These are phyloP conservation scores for Zaprionus africanus DNA, from an alignment of 1,140 invertebrate species.

Conservation along the genomic window DNA sequence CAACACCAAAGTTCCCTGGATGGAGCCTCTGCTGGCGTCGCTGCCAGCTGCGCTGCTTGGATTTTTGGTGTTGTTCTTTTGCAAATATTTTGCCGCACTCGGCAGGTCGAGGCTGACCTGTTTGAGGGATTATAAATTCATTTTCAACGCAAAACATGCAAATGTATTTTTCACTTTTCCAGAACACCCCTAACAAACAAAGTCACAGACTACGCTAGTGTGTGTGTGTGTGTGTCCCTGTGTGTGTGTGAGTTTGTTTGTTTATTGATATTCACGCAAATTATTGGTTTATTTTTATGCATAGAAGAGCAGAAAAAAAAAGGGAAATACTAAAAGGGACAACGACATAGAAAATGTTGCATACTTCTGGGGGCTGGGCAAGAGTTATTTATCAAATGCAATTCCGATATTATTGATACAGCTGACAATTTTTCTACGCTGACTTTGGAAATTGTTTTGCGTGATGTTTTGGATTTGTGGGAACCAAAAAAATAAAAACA, in stretches of 20 bases:
- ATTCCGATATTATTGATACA: background rate
- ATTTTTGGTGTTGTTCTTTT: conserved; percentile 27
- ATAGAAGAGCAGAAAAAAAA: background rate
- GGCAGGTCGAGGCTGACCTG: conserved; percentile 37
- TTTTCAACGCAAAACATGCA: conserved; percentile 63
- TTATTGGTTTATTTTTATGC: conserved; percentile 18
- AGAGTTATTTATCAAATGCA: conserved; percentile 1
- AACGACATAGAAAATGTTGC: background rate
- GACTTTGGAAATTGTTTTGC: background rate
- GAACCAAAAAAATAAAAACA: background rate
- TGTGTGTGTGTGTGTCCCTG: background rate
- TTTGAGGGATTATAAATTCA: conserved; percentile 76
- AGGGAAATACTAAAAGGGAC: background rate
- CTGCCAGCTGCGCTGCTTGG: background rate
- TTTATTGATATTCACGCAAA: conserved; percentile 24
- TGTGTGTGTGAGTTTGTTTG: background rate
- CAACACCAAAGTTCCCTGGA: conserved; percentile 20
- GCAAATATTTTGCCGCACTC: conserved; percentile 47
- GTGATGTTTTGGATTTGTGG: background rate
- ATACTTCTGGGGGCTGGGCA: too few relatives aligned
- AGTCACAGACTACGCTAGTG: background rate
- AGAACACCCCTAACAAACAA: conserved; percentile 8
- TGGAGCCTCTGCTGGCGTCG: background rate
- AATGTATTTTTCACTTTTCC: conserved; percentile 52
- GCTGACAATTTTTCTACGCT: background rate